A percentile compares a stretch with the other conserved stretches of the same genome.
Conservation (phyloP, 1,140 invertebrate genomes). For the Brachionus manjavacas region DNA sequence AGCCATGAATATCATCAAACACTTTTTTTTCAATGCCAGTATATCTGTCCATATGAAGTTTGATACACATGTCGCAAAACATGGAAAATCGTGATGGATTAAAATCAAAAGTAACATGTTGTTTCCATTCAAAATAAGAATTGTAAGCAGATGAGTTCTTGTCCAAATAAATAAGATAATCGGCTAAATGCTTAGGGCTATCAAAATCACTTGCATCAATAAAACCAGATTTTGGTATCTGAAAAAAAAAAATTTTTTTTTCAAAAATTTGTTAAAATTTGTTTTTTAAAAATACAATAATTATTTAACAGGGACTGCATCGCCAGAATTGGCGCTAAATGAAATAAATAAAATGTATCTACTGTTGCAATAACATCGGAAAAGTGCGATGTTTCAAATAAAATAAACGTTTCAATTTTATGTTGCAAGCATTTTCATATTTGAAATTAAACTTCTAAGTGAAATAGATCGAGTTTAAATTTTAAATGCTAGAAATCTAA, state of each 20-base stretch:
- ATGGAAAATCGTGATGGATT: background rate
- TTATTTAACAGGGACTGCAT: background rate
- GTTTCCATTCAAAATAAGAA: constrained; percentile 32
- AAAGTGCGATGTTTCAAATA: too few relatives aligned
- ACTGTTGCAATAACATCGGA: too few relatives aligned
- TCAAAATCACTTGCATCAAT: constrained; percentile 43
- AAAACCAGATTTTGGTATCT: constrained; percentile 27
- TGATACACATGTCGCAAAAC: constrained; percentile 25
- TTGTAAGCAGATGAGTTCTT: background rate
- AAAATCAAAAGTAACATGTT: background rate
- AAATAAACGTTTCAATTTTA: too few relatives aligned
- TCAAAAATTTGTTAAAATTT: background rate
- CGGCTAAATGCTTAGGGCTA: constrained; percentile 43
- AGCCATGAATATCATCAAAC: background rate
- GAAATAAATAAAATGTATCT: too few relatives aligned
- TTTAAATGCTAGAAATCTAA: too few relatives aligned
- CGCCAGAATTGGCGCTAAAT: too few relatives aligned
- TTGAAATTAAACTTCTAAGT: too few relatives aligned
- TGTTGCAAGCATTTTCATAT: too few relatives aligned
- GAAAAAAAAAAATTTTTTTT: background rate
- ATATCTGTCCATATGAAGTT: constrained; percentile 20
- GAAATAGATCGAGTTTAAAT: too few relatives aligned
- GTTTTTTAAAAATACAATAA: too few relatives aligned
- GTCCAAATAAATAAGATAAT: constrained; percentile 43
- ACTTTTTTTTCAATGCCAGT: background rate